Base-by-base conservation (phyloP, 2,113 vertebrate species). In the Coturnix japonica region DNA sequence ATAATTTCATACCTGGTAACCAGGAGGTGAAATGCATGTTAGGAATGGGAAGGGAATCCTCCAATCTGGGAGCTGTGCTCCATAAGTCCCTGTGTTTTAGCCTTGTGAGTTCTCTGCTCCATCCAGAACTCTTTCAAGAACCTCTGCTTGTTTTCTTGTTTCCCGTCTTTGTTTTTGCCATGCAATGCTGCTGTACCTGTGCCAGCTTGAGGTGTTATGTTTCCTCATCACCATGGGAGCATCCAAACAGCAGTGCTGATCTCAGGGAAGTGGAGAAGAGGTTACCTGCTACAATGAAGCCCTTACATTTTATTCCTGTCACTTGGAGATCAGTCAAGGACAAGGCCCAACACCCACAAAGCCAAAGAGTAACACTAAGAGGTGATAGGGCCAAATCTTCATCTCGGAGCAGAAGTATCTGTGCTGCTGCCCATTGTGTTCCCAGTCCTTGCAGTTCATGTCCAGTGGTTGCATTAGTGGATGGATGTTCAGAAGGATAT, bases 381-480 rank as follows among this genome's bases (percentile, higher is more conserved):
- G 60, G n/a, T 44, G 35, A 2, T 73, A 1, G 11, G 28, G 60
- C 39, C 33, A 26, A 17, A 8, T 31, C 81, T 46, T 49, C 18
- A 41, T 73, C 12, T 37, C 56, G 23, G 71, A 81, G n/a, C 16
- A 28, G 18, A 44, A 43, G 2, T 4, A 11, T 25, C 22, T 60
- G 9, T 72, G 64, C 59, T 74, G 30, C 26, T 44, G 16, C 25
- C 25, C 5, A 8, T 26, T 64, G 17, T 25, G 41, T 53, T 37
- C 53, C 18, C 23, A n/a, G 12, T 47, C 39, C 30, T 65, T 39
- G 11, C 30, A 43, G 57, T 35, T 46, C 21, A 4, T 22, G 43
- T 13, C 33, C 28, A 11, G 33, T 47, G 21, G 35, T 35, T 0
- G 0, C 2, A 3, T 5, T 51, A 33, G 14, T 59, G 33, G 47